A percentile compares a stretch with the other conserved stretches of the same genome.
Evolutionary conservation across 2,888 invertebrate genomes (phyloP).

Genomic region (Brachypterus glaber): DNA sequence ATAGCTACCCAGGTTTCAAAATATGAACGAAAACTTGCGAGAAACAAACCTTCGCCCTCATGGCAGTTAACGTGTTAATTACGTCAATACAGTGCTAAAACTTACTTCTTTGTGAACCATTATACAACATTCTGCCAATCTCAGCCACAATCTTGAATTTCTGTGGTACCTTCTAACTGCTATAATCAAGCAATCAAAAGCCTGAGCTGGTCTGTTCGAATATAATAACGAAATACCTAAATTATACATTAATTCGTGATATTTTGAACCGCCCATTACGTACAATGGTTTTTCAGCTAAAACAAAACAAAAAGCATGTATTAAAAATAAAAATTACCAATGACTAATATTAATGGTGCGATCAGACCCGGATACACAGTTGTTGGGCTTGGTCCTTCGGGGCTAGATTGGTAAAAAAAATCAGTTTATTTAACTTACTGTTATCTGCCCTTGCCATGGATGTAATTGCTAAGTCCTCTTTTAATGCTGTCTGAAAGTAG

Average conservation of each 20-base stretch:
- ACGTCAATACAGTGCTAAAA: too few relatives aligned
- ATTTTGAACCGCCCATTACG: constrained; percentile 50
- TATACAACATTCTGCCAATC: constrained; percentile 89
- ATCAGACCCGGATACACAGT: too few relatives aligned
- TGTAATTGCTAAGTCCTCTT: constrained; percentile 52
- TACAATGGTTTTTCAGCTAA: constrained; percentile 48
- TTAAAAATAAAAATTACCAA: background rate
- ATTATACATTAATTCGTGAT: constrained; percentile 66
- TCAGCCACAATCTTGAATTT: constrained; percentile 84
- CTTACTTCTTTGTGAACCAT: constrained; percentile 46
- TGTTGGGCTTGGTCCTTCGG: too few relatives aligned
- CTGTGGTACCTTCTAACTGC: constrained; percentile 77
- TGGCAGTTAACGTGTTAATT: too few relatives aligned
- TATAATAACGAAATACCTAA: constrained; percentile 75
- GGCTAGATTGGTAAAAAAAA: too few relatives aligned
- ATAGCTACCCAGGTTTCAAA: too few relatives aligned
- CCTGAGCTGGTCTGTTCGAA: constrained; percentile 68
- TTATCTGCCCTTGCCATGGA: constrained; percentile 35
- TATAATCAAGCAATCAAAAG: constrained; percentile 85
- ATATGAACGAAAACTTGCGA: too few relatives aligned
- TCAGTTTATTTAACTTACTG: constrained; percentile 14
- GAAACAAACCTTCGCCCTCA: too few relatives aligned
- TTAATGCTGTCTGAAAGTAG: constrained; percentile 69
- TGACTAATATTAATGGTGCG: too few relatives aligned
- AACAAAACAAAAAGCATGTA: constrained; percentile 14